phyloP scores from a whole-genome alignment of 2,888 invertebrate genomes.

The Blomia tropicalis region DNA sequence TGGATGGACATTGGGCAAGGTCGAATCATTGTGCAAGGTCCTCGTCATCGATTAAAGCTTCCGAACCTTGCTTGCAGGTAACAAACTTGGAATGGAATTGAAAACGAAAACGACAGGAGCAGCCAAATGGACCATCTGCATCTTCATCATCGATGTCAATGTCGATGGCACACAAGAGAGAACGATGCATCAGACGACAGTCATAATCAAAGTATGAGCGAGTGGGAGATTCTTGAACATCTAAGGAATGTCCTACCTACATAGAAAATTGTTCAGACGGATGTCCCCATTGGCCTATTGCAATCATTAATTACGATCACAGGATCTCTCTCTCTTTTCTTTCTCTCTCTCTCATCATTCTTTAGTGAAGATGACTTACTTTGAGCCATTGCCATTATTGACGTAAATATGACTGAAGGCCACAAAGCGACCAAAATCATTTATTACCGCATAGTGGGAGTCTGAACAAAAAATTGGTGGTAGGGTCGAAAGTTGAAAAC shows the following conservation, averaged over 20 bases:
- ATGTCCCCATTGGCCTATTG: background rate
- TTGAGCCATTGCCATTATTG: background rate
- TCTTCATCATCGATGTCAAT: background rate
- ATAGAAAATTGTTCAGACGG: background rate
- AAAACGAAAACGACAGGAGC: background rate
- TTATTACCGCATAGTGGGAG: background rate
- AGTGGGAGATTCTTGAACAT: too few species aligned
- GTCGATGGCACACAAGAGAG: background rate
- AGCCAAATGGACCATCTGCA: background rate
- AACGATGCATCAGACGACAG: background rate
- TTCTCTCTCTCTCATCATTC: too few species aligned
- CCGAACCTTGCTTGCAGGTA: background rate
- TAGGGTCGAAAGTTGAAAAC: background rate
- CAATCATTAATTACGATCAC: background rate
- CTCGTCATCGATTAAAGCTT: too few species aligned
- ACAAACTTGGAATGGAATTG: background rate
- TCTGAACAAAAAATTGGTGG: background rate
- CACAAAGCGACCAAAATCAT: too few species aligned
- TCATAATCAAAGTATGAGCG: background rate
- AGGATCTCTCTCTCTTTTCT: too few species aligned
- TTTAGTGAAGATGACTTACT: background rate
- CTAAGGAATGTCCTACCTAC: too few species aligned
- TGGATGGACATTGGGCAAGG: too few species aligned
- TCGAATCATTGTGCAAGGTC: too few species aligned
- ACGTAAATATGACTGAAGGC: background rate